These are phyloP conservation scores for Drosophila lacteicornis DNA, from an alignment of 1,140 invertebrate genomes.

Conservation along the genomic window DNA sequence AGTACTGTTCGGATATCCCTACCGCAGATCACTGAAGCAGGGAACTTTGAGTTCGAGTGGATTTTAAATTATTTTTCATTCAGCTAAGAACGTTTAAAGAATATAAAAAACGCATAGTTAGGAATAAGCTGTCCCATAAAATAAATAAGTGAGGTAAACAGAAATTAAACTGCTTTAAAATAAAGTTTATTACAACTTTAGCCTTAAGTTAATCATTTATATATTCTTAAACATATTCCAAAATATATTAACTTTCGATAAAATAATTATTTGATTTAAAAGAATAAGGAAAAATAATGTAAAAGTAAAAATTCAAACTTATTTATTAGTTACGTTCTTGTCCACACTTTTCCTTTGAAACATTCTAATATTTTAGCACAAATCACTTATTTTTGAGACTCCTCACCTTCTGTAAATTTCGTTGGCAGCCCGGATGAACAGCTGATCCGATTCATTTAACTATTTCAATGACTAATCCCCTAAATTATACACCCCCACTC, in stretches of 20 bases:
- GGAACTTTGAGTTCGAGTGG: too few relatives aligned
- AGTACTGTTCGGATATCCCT: conserved; percentile 81
- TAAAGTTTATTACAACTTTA: not conserved
- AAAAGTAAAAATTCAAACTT: not conserved
- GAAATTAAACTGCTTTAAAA: not conserved
- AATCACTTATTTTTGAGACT: not conserved
- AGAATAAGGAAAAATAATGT: too few relatives aligned
- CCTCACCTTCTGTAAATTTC: conserved; percentile 9
- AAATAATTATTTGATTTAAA: too few relatives aligned
- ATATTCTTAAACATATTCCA: too few relatives aligned
- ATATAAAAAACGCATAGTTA: not conserved
- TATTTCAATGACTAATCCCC: conserved; percentile 68
- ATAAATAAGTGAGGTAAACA: not conserved
- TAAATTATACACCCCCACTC: conserved; percentile 39
- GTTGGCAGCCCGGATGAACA: conserved; percentile 35
- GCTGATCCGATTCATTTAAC: conserved; percentile 42
- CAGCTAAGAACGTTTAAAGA: too few relatives aligned
- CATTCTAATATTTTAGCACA: not conserved
- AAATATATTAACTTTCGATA: too few relatives aligned
- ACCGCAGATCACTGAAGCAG: too few relatives aligned
- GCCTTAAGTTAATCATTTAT: too few relatives aligned
- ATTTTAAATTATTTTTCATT: not conserved
- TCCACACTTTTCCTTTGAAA: not conserved
- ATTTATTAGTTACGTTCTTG: not conserved
- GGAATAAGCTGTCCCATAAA: not conserved